Evolutionary conservation across 1,140 invertebrate genomes (phyloP).

Genomic region (Meloidogyne hapla): DNA sequence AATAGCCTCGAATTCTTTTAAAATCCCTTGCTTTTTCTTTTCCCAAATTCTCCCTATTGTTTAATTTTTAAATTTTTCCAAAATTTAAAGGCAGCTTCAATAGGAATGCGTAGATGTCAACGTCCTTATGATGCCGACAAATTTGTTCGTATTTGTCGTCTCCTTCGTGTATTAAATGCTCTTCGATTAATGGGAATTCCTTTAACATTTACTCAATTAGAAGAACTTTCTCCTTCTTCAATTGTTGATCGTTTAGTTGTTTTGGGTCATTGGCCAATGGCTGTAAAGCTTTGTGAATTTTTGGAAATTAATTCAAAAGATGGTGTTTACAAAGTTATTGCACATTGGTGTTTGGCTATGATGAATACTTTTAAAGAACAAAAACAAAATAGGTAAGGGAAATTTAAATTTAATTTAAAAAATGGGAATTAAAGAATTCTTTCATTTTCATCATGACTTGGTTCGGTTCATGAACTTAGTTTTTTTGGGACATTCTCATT

Average conservation of each 20-base stretch:
- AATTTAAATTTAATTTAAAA: too few species aligned
- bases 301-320: conserved; percentile 29
- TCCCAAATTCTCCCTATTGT: background rate
- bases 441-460: too few species aligned
- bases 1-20: too few species aligned
- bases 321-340: conserved; percentile 37
- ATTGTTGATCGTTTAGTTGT: conserved; percentile 35
- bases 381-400: background rate
- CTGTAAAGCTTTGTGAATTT: conserved; percentile 34
- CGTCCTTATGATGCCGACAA: conserved; percentile 29
- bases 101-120: conserved; percentile 27
- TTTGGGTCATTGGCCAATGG: conserved; percentile 37
- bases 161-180: conserved; percentile 37
- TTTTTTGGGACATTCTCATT: too few species aligned
- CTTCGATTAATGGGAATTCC: conserved; percentile 36
- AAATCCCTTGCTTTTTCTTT: too few species aligned
- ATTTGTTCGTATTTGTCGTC: conserved; percentile 30
- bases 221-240: conserved; percentile 32
- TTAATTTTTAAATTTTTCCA: background rate
- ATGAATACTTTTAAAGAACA: conserved; percentile 22
- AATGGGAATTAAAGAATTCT: too few species aligned
- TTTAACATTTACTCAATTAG: conserved; percentile 30
- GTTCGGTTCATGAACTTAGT: too few species aligned
- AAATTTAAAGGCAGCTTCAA: conserved; percentile 36
- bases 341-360: conserved; percentile 34